Evolutionary conservation across 2,888 invertebrate genomes (phyloP).

Genomic region (Drosophila falleni): DNA sequence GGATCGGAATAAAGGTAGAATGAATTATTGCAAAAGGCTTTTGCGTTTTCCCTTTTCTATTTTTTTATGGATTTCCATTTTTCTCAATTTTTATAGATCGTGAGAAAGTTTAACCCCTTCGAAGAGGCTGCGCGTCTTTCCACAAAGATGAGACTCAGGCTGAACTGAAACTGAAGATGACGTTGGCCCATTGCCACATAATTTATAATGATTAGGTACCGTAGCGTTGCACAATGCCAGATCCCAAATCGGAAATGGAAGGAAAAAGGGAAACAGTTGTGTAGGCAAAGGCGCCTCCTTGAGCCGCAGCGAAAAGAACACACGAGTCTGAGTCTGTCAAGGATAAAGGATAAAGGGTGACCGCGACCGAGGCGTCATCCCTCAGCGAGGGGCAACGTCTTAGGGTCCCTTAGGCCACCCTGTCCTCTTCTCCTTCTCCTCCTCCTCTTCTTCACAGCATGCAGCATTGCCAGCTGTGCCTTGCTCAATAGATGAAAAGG

Average conservation of each 20-base stretch:
- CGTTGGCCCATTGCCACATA: constrained; percentile 72
- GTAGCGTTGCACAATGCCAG: constrained; percentile 40
- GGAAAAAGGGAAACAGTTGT: constrained; percentile 71
- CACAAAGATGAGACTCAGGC: constrained; percentile 10
- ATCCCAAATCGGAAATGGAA: constrained; percentile 16
- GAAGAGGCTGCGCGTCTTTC: constrained; percentile 13
- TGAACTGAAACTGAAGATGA: constrained; percentile 28
- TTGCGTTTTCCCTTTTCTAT: constrained; percentile 53
- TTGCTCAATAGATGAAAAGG: not conserved
- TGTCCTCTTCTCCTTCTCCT: not conserved
- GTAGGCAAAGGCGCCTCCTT: constrained; percentile 56
- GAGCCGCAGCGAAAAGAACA: constrained; percentile 72
- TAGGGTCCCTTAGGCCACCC: constrained; percentile 50
- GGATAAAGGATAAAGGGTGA: constrained; percentile 23
- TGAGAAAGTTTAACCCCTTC: constrained; percentile 81
- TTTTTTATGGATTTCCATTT: constrained; percentile 67
- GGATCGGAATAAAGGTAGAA: constrained; percentile 12
- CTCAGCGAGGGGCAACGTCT: constrained; percentile 65
- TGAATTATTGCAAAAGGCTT: constrained; percentile 60
- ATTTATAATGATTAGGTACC: constrained; percentile 79
- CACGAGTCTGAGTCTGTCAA: too few relatives aligned
- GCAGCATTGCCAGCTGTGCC: constrained; percentile 54
- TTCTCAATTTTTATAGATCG: constrained; percentile 68
- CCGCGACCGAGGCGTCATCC: constrained; percentile 66
- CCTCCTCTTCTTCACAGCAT: constrained; percentile 10